Conservation (phyloP, 2,797 vertebrate species). For the Apogon talboti region DNA sequence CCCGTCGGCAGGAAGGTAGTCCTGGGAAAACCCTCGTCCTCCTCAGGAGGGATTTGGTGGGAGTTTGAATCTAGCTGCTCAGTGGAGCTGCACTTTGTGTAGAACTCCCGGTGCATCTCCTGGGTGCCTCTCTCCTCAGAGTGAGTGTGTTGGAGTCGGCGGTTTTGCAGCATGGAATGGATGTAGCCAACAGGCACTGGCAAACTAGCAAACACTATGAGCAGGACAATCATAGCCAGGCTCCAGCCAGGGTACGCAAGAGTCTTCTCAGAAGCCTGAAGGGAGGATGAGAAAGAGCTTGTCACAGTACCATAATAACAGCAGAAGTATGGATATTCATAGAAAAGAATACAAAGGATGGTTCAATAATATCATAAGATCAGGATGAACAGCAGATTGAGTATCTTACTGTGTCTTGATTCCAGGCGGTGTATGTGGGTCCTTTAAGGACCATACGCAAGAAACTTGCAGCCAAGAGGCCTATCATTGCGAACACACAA, state of each 20-base stretch:
- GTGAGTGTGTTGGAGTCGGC: not conserved
- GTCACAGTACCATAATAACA: not conserved
- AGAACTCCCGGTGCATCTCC: slow-evolving; percentile 73
- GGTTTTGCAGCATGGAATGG: slow-evolving; percentile 57
- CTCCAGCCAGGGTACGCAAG: slow-evolving; percentile 85
- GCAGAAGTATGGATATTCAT: not conserved
- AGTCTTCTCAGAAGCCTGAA: slow-evolving; percentile 82
- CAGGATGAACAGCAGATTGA: not conserved
- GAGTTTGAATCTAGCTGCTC: slow-evolving; percentile 70
- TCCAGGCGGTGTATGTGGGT: slow-evolving; percentile 87
- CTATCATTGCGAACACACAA: slow-evolving; percentile 82
- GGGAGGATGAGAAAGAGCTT: not conserved
- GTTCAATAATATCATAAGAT: not conserved
- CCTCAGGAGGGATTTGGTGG: slow-evolving; percentile 42
- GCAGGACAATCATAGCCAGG: slow-evolving; percentile 73
- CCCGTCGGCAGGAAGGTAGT: slow-evolving; percentile 68
- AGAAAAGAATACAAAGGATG: not conserved
- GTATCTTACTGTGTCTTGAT: slow-evolving; percentile 81
- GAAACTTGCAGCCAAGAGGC: slow-evolving; percentile 80
- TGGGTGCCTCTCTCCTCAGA: slow-evolving; percentile 33
- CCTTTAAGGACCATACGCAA: slow-evolving; percentile 77
- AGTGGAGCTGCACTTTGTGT: slow-evolving; percentile 78
- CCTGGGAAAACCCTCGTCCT: slow-evolving; percentile 46
- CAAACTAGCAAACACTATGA: slow-evolving; percentile 81
- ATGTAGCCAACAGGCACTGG: slow-evolving; percentile 84